Conservation (phyloP, 2,888 invertebrate species). For the Uloborus plumipes region DNA sequence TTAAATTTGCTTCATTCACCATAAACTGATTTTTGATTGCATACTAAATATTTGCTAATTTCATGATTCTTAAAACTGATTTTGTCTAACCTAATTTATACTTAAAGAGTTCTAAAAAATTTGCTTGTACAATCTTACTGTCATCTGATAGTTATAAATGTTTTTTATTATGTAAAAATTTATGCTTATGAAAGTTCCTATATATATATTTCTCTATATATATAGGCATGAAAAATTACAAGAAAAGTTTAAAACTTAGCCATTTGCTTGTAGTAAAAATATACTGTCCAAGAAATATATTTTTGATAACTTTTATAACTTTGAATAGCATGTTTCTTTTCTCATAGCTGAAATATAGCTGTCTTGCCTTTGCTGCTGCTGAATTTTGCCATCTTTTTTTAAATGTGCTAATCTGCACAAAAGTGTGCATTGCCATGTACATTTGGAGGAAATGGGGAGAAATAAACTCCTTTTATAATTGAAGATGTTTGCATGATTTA, state of each 20-base stretch:
- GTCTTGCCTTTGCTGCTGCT: slow-evolving; percentile 42
- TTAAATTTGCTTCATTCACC: too few species aligned
- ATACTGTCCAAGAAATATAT: slow-evolving; percentile 16
- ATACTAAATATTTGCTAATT: too few species aligned
- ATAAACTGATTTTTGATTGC: too few species aligned
- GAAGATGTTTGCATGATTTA: too few species aligned
- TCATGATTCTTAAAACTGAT: too few species aligned
- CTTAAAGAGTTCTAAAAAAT: slow-evolving; percentile 1
- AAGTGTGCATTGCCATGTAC: slow-evolving; percentile 40
- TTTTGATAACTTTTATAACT: slow-evolving; percentile 40
- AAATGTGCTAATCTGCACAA: slow-evolving; percentile 24
- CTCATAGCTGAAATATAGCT: slow-evolving; percentile 1
- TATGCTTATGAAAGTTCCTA: slow-evolving; percentile 21
- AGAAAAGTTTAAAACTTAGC: not conserved
- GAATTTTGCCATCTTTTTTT: slow-evolving; percentile 32
- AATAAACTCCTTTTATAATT: slow-evolving; percentile 44
- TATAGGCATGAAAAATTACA: slow-evolving; percentile 7
- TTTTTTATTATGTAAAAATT: slow-evolving; percentile 12
- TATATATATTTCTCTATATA: too few species aligned
- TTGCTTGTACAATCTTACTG: slow-evolving; percentile 27
- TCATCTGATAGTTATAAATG: not conserved
- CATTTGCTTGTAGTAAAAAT: slow-evolving; percentile 6
- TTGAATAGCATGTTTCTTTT: slow-evolving; percentile 11
- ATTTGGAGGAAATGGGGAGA: slow-evolving; percentile 36
- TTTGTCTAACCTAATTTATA: not conserved